Evolutionary conservation across 2,113 vertebrate genomes (phyloP), one percentile per base, ranked within the genome.

Genomic region (Chelonoidis abingdonii): DNA sequence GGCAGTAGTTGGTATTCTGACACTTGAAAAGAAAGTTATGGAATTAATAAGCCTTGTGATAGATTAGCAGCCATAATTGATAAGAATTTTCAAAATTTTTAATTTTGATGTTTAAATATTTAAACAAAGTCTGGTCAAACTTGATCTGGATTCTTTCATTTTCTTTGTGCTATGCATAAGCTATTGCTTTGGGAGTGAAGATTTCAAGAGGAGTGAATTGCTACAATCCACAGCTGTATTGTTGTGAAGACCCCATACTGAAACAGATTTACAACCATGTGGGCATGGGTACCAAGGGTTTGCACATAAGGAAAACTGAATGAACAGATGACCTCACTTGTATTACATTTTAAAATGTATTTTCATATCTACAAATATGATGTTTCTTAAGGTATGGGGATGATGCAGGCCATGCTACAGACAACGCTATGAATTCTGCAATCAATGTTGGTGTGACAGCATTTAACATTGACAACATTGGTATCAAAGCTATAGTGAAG

Each of bases 391-490:
- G 99, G 98, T 99, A 99, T 2, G 99, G 99, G 44, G 97, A 99
- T 2, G 99, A 98, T 31, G 99, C 99, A 2, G 99, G 99, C 83
- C 98, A 98, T 76, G 99, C 99, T 92, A 99, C 99, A 5, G 99
- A 99, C 85, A 91, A 99, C 0, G 99, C 99, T 1, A 94, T 99
- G 96, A 99, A 99, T 97, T 99, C 99, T 80, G 99, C 99, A 91
- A 99, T 99, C 96, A 99, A 99, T 76, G 98, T 99, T 72, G 99
- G 99, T 8, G 69, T 99, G 93, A 98, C 99, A 49, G 99, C 99
- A 54, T 99, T 99, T 98, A 99, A 99, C 94, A 99, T 99, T 44
- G 99, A 99, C 94, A 98, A 99, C 98, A 98, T 99, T 78, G 99
- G 99, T 78, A 98, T 99, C 98, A 99, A 99, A 98, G 99, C 99